Evolutionary conservation across 2,113 vertebrate genomes (phyloP), one percentile per base, ranked within the genome.

Genomic region (Panthera tigris): DNA sequence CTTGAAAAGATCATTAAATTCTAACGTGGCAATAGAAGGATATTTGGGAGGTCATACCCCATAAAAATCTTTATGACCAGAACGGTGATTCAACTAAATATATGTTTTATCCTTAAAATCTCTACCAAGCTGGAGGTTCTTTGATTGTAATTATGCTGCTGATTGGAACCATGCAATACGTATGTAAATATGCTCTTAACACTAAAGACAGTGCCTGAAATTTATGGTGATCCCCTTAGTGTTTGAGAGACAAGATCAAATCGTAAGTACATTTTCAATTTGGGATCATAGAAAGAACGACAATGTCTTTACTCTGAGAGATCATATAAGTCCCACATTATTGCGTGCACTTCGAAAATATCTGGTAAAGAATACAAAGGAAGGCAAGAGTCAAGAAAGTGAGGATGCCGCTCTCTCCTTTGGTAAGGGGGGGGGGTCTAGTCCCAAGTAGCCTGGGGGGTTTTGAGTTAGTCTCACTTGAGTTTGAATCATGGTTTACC

Each of bases 241-340:
- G 94, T 82, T 66, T 90, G 27, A 86, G 29, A 78, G 39, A 66
- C 82, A 93, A 92, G 55, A 65, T 96, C 80, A 93, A 93, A 86
- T 80, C 91, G 1, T 0, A 88, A 91, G 69, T 92, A 12, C 23
- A 41, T 89, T 85, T 94, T 50, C 88, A 88, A 66, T 94, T 97
- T 93, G 68, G 16, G 6, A 73, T 79, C 86, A 71, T 91, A 82
- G 45, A 82, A 78, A 81, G 45, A 82, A 41, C 18, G 86, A 73
- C 89, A 68, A 82, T 94, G 33, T 13, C 31, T 83, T 86, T 96
- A 71, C 73, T 36, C 3, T 48, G 33, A 89, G 68, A 89, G 25
- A 52, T 12, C 78, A 31, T 92, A 9, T 52, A 93, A 50, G 69
- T 89, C 81, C 15, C 16, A 50, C 65, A 16, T 82, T 84, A 71